phyloP scores from a whole-genome alignment of 2,113 vertebrate species.

The Pelodiscus sinensis region DNA sequence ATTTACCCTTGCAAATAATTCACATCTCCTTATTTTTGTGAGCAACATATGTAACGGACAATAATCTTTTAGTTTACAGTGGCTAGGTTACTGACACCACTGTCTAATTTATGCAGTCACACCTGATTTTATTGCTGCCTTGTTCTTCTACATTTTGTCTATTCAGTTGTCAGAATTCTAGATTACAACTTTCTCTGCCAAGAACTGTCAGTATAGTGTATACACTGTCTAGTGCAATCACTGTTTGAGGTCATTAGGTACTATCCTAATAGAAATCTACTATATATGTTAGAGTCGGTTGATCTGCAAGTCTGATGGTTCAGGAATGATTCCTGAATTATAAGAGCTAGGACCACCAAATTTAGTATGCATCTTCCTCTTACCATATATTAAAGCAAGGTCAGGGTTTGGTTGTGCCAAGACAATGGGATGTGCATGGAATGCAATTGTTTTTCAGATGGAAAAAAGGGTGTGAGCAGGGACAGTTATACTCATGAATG shows the following conservation, averaged over 20 bases:
- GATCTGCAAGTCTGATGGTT: too few species aligned
- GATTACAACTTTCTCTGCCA: not conserved
- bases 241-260: not conserved
- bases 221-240: not conserved
- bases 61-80: not conserved
- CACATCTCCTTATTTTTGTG: not conserved
- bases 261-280: not conserved
- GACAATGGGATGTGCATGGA: too few species aligned
- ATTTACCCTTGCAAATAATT: not conserved
- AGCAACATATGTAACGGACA: not conserved
- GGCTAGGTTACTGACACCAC: not conserved
- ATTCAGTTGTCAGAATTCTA: not conserved
- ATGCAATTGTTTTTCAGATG: too few species aligned
- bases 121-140: not conserved
- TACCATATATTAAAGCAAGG: too few species aligned
- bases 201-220: not conserved
- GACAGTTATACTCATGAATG: too few species aligned
- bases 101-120: not conserved
- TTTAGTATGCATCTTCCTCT: too few species aligned
- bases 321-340: too few species aligned
- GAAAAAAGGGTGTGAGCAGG: too few species aligned
- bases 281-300: too few species aligned
- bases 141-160: not conserved
- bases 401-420: too few species aligned
- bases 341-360: too few species aligned